Evolutionary conservation across 2,888 invertebrate genomes (phyloP).

Genomic region (Copidosoma aretas): DNA sequence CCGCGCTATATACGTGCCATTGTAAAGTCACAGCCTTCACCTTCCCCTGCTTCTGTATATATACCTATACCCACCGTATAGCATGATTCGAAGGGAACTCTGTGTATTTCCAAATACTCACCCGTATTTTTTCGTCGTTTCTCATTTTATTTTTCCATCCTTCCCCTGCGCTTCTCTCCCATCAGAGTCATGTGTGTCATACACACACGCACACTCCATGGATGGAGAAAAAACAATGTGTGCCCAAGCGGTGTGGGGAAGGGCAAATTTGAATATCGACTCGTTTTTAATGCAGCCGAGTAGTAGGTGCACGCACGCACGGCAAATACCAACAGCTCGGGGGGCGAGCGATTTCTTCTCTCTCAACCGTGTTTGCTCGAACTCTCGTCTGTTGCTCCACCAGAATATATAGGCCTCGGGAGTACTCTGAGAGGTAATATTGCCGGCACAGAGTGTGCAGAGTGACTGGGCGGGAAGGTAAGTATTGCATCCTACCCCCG

Average conservation of each 20-base stretch:
- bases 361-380: slow-evolving; percentile 14
- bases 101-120: too few relatives aligned
- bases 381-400: slow-evolving; percentile 13
- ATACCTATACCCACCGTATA: too few relatives aligned
- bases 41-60: too few relatives aligned
- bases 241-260: neutral
- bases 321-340: too few relatives aligned
- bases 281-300: too few relatives aligned
- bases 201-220: slow-evolving; percentile 21
- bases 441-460: slow-evolving; percentile 8
- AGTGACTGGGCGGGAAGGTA: slow-evolving; percentile 9
- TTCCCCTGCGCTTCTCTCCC: neutral
- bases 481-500: neutral
- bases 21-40: too few relatives aligned
- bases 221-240: slow-evolving; percentile 5
- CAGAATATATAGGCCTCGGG: too few relatives aligned
- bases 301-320: too few relatives aligned
- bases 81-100: too few relatives aligned
- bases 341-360: neutral
- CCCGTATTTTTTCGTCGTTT: slow-evolving; percentile 37
- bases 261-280: slow-evolving; percentile 28
- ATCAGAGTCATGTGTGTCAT: slow-evolving; percentile 10
- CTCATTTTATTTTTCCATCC: slow-evolving; percentile 4
- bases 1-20: too few relatives aligned
- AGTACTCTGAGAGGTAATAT: slow-evolving; percentile 29